Evolutionary conservation across 2,888 invertebrate species (phyloP).

Genomic region (Drosophila cracens): DNA sequence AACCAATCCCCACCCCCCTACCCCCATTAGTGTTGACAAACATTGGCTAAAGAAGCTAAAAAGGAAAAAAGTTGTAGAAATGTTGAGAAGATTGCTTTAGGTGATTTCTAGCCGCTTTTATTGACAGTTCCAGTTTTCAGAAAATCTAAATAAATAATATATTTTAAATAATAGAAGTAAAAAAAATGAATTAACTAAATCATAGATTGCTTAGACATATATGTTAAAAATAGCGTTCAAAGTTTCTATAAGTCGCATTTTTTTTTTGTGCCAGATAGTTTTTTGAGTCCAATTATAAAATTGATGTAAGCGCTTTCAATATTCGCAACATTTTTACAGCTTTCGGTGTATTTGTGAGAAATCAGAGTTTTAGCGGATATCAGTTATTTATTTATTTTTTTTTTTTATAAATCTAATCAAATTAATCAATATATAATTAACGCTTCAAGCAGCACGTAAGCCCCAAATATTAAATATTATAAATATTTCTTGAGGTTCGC

Average conservation of each 20-base stretch:
- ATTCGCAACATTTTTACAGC: background rate
- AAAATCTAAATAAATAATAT: background rate
- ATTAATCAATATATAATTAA: background rate
- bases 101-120: background rate
- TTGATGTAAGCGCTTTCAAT: background rate
- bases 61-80: background rate
- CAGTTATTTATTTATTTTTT: background rate
- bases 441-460: background rate
- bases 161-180: background rate
- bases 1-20: background rate
- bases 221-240: background rate
- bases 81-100: background rate
- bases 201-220: background rate
- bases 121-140: background rate
- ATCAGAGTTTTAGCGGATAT: background rate
- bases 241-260: background rate
- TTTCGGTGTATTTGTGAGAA: background rate
- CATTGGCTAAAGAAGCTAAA: background rate
- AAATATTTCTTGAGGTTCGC: background rate
- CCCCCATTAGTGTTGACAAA: background rate
- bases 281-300: background rate
- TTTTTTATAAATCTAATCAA: background rate
- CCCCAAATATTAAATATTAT: background rate
- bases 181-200: background rate
- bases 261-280: background rate